Evolutionary conservation across 1,140 invertebrate species (phyloP).

Genomic region (Caenorhabditis elegans): WBcel235 BX284602.5:8048001-8048500

Average conservation of each 20-base stretch:
- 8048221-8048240: conserved; percentile 69
- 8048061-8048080: background rate
- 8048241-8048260: conserved; percentile 68
- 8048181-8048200: conserved; percentile 65
- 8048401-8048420: conserved; percentile 70
- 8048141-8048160: conserved; percentile 69
- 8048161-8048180: conserved; percentile 53
- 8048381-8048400: conserved; percentile 68
- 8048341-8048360: conserved; percentile 70
- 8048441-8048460: conserved; percentile 71
- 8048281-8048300: conserved; percentile 56
- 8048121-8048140: conserved; percentile 71
- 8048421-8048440: conserved; percentile 69
- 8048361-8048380: conserved; percentile 68
- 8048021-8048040: background rate
- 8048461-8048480: conserved; percentile 67
- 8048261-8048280: conserved; percentile 67
- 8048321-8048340: conserved; percentile 70
- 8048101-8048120: conserved; percentile 70
- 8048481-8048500: conserved; percentile 68
- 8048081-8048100: background rate
- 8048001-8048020: background rate
- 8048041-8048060: background rate
- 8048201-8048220: conserved; percentile 69
- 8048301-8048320: conserved; percentile 59